Conservation (phyloP, 2,888 invertebrate genomes). For the Trachelus troglodyta region DNA sequence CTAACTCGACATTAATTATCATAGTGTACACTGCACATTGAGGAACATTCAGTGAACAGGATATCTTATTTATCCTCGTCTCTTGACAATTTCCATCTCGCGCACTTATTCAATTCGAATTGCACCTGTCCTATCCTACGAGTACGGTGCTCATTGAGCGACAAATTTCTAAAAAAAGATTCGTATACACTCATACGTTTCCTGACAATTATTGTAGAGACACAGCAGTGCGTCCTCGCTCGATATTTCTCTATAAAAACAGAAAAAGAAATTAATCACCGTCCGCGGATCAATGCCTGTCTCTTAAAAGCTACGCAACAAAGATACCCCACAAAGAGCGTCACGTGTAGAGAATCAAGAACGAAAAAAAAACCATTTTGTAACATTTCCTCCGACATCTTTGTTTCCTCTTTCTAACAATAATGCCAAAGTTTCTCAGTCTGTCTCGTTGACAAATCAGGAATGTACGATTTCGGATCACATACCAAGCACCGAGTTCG, state of each 20-base stretch:
- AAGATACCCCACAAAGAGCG: not conserved
- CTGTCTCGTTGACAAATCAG: not conserved
- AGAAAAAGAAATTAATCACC: not conserved
- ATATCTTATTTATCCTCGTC: not conserved
- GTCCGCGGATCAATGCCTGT: not conserved
- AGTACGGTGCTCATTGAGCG: not conserved
- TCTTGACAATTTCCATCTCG: not conserved
- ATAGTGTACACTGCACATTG: slow-evolving; percentile 17
- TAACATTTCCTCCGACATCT: not conserved
- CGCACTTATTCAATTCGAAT: not conserved
- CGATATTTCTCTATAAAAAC: not conserved
- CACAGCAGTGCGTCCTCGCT: not conserved
- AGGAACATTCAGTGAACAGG: slow-evolving; percentile 20
- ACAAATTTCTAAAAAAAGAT: not conserved
- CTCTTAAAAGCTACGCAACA: not conserved
- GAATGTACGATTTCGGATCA: not conserved
- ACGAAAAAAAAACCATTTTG: not conserved
- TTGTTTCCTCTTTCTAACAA: not conserved
- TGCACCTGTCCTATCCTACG: not conserved
- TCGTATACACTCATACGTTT: not conserved
- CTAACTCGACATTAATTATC: slow-evolving; percentile 15
- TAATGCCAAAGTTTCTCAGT: not conserved
- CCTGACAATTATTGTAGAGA: not conserved
- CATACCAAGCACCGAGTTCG: not conserved
- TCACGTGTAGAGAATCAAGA: not conserved